Evolutionary conservation across 2,113 vertebrate species (phyloP).

Genomic region (Pteruthius melanotis): DNA sequence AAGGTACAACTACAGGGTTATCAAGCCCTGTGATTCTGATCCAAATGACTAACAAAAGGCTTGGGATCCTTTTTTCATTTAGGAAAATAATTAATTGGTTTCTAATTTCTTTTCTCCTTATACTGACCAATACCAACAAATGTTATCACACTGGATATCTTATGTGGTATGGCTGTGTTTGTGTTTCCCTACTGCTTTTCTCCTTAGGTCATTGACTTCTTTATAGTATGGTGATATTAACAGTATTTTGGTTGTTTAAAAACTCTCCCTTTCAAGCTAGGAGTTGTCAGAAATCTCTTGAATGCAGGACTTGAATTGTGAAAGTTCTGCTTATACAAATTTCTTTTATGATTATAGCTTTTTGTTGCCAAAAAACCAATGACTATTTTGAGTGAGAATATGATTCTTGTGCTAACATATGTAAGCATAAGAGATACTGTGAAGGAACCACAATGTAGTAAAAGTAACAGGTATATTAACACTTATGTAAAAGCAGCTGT

Average conservation of each 20-base stretch:
- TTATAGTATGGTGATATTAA: background rate
- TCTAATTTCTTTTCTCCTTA: background rate
- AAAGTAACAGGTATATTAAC: background rate
- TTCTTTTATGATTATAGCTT: conserved; percentile 10
- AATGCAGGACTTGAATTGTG: background rate
- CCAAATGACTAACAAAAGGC: background rate
- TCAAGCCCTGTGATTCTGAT: background rate
- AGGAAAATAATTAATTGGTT: background rate
- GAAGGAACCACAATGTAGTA: background rate
- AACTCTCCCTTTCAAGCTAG: background rate
- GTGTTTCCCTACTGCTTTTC: background rate
- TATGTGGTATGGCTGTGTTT: background rate
- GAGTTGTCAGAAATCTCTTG: background rate
- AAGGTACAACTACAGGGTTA: background rate
- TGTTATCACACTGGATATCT: background rate
- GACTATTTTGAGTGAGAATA: background rate
- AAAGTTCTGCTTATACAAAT: background rate
- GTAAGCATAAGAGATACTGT: background rate
- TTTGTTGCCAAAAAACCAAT: background rate
- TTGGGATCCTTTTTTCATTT: background rate
- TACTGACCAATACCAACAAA: background rate
- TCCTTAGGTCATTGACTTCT: background rate
- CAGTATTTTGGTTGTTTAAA: background rate
- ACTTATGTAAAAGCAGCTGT: background rate
- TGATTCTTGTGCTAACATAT: background rate